Conservation (phyloP, 2,888 invertebrate species). For the Halictus ligatus region DNA sequence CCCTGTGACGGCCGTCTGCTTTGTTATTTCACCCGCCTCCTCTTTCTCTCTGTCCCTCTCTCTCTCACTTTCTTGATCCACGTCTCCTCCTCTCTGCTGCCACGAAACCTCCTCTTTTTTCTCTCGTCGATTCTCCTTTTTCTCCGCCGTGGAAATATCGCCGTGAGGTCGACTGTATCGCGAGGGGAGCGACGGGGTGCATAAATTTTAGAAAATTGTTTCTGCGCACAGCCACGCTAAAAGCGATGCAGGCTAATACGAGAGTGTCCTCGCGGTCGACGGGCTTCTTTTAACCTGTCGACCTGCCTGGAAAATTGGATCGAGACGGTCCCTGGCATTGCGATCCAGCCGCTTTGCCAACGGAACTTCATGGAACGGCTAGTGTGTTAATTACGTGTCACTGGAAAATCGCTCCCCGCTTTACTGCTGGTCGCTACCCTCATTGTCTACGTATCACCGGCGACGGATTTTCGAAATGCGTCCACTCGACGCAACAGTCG, state of each 20-base stretch:
- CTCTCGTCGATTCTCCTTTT: slow-evolving; percentile 15
- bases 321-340: slow-evolving; percentile 34
- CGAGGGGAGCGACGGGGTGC: slow-evolving; percentile 70
- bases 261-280: slow-evolving; percentile 65
- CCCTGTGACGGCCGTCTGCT: slow-evolving; percentile 52
- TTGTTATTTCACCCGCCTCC: slow-evolving; percentile 55
- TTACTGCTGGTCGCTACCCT: neutral
- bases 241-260: slow-evolving; percentile 69
- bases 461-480: neutral
- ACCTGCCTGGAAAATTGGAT: slow-evolving; percentile 73
- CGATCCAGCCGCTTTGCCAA: neutral
- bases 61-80: slow-evolving; percentile 38
- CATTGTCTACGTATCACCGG: neutral
- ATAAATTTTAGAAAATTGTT: slow-evolving; percentile 81
- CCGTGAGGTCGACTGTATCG: slow-evolving; percentile 69
- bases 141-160: slow-evolving; percentile 71
- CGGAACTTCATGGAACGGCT: neutral
- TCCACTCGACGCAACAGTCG: neutral
- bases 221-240: slow-evolving; percentile 69
- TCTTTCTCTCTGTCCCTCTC: neutral
- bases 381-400: neutral
- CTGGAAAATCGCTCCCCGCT: neutral
- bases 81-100: slow-evolving; percentile 6
- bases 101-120: slow-evolving; percentile 32
- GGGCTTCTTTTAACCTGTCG: slow-evolving; percentile 71